Evolutionary conservation across 2,888 invertebrate species (phyloP).

Genomic region (Apamea epomidion): DNA sequence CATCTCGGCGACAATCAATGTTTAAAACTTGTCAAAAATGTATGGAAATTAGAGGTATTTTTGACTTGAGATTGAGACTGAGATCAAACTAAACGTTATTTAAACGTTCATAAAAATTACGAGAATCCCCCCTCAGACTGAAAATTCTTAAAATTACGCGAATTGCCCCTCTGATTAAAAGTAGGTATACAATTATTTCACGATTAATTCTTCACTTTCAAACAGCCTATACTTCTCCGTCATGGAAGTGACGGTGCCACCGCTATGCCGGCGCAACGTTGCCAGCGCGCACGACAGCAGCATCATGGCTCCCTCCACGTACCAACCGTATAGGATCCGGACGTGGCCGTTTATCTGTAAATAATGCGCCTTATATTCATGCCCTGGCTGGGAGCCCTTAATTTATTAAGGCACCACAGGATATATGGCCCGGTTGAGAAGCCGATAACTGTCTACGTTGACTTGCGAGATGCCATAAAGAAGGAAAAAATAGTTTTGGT

Average conservation of each 20-base stretch:
- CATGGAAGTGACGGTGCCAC: constrained; percentile 65
- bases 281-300: constrained; percentile 91
- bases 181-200: neutral
- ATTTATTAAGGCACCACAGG: neutral
- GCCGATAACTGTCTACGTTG: neutral
- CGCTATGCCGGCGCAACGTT: constrained; percentile 89
- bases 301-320: constrained; percentile 92
- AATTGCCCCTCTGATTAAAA: neutral
- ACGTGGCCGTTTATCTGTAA: constrained; percentile 89
- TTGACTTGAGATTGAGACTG: neutral
- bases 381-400: neutral
- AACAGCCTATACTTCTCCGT: constrained; percentile 78
- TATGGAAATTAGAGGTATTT: neutral
- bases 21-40: neutral
- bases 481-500: neutral
- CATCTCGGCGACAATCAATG: too few relatives aligned
- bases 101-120: too few relatives aligned
- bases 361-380: neutral
- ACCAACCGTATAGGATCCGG: constrained; percentile 92
- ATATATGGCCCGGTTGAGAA: neutral
- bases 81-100: too few relatives aligned
- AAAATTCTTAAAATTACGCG: neutral
- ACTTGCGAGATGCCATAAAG: neutral
- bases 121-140: too few relatives aligned
- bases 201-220: constrained; percentile 6